Evolutionary conservation across 2,888 invertebrate species (phyloP).

Genomic region (Drosophila neoperkinsi): DNA sequence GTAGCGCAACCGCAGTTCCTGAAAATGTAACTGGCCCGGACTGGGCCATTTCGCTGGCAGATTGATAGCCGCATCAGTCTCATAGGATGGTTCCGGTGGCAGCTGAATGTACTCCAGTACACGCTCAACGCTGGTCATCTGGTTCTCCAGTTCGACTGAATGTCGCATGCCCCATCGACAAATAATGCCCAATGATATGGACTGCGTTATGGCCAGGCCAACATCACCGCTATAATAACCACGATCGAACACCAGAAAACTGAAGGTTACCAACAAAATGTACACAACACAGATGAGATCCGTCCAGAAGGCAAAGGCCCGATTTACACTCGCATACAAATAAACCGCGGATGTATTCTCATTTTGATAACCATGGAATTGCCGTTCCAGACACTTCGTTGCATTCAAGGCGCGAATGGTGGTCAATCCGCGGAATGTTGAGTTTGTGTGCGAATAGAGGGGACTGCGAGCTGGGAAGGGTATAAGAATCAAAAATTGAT

Average conservation of each 20-base stretch:
- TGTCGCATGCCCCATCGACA: slow-evolving; percentile 95
- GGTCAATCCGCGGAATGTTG: slow-evolving; percentile 91
- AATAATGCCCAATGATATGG: slow-evolving; percentile 89
- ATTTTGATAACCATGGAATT: slow-evolving; percentile 88
- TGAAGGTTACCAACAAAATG: slow-evolving; percentile 93
- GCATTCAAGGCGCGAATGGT: slow-evolving; percentile 91
- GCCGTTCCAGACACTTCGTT: slow-evolving; percentile 87
- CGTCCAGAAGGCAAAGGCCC: slow-evolving; percentile 97
- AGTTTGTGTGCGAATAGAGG: slow-evolving; percentile 91
- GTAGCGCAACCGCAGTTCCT: slow-evolving; percentile 89
- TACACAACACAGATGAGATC: slow-evolving; percentile 95
- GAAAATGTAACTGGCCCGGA: slow-evolving; percentile 88
- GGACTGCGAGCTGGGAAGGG: slow-evolving; percentile 89
- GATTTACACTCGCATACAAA: slow-evolving; percentile 93
- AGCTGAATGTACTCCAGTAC: slow-evolving; percentile 92
- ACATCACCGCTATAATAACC: slow-evolving; percentile 87
- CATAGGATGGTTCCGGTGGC: slow-evolving; percentile 87
- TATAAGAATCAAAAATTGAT: neutral
- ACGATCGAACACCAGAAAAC: slow-evolving; percentile 89
- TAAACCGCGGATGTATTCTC: slow-evolving; percentile 90
- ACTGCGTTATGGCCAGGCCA: slow-evolving; percentile 90
- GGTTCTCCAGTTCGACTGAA: slow-evolving; percentile 92
- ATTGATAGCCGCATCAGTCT: slow-evolving; percentile 82
- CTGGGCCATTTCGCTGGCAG: slow-evolving; percentile 89
- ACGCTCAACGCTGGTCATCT: slow-evolving; percentile 94